Conservation (phyloP, 2,113 vertebrate genomes). For the Pterophyllum scalare region DNA sequence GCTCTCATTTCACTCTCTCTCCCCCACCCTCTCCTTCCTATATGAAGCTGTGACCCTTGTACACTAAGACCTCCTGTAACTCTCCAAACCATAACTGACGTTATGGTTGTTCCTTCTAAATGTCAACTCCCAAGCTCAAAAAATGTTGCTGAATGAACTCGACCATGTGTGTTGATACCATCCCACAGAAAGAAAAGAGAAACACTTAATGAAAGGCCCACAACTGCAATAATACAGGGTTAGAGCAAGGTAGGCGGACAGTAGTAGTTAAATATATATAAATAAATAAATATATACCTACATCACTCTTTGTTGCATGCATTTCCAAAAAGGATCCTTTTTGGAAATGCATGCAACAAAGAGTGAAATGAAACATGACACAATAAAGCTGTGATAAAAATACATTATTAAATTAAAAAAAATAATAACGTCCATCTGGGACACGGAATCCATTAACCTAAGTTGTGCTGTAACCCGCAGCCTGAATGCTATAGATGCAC, state of each 20-base stretch:
- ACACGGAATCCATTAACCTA: constrained; percentile 51
- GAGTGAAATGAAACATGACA: constrained; percentile 13
- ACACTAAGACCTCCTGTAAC: constrained; percentile 17
- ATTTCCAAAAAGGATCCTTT: too few species aligned
- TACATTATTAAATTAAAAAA: constrained; percentile 14
- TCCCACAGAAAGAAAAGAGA: background rate
- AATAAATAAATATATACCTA: constrained; percentile 46
- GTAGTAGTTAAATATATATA: constrained; percentile 40
- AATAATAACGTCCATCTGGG: constrained; percentile 30
- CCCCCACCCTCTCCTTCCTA: constrained; percentile 23
- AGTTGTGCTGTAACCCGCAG: constrained; percentile 34
- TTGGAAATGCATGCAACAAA: constrained; percentile 30
- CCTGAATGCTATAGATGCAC: constrained; percentile 26
- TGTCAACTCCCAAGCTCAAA: constrained; percentile 14
- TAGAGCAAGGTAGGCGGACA: background rate
- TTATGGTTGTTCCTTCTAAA: constrained; percentile 25
- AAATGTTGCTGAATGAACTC: constrained; percentile 2
- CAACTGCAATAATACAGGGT: background rate
- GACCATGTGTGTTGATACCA: background rate
- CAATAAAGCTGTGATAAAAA: constrained; percentile 22
- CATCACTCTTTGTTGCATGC: too few species aligned
- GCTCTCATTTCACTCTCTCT: background rate
- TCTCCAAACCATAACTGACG: constrained; percentile 32
- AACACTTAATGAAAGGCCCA: constrained; percentile 4
- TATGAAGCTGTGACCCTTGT: constrained; percentile 11